Evolutionary conservation across 2,113 vertebrate species (phyloP), one percentile per base, ranked within the genome.

Genomic region (Brachyhypopomus gauderio): DNA sequence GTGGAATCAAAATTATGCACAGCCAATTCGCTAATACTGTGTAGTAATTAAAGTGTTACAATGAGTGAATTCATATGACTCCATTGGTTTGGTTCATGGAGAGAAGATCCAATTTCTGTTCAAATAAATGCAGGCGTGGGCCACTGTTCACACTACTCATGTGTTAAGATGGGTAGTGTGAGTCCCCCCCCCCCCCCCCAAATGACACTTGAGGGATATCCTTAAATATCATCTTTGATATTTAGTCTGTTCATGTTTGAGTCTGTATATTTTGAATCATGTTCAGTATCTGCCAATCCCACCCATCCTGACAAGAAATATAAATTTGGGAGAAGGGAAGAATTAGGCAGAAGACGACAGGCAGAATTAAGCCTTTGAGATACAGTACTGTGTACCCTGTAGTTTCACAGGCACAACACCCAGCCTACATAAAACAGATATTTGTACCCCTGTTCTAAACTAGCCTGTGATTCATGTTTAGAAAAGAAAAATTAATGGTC

Each of bases 321-420:
- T 52, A 11, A 52, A 52, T 12, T 14, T 52, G 45, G 12, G 45
- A 52, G 45, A 52, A 52, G 9, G 12, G 45, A 52, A 14, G 12
- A 52, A 52, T 52, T 11, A 52, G 11, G 9, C n/a, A n/a, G n/a
- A n/a, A n/a, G n/a, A n/a, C n/a, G n/a, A 30, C 30, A 30, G 30
- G 30, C 30, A 30, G 30, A 30, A 30, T 30, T 30, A 30, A 12
- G 45, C 12, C 45, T 45, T 45, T 14, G 45, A 52, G 8, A 86
- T 91, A 92, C 90, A 92, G 91, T 92, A 91, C 86, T 84, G 58
- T 89, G 86, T 90, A 92, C 91, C 91, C 91, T 92, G 92, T 93
- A 88, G 87, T 86, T 91, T 89, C 88, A 89, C 88, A 87, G 78
- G 86, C 87, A 83, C 82, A 83, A 89, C 85, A 83, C 85, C 86